phyloP scores from a whole-genome alignment of 2,888 invertebrate species.

The Sarcophaga variegata region DNA sequence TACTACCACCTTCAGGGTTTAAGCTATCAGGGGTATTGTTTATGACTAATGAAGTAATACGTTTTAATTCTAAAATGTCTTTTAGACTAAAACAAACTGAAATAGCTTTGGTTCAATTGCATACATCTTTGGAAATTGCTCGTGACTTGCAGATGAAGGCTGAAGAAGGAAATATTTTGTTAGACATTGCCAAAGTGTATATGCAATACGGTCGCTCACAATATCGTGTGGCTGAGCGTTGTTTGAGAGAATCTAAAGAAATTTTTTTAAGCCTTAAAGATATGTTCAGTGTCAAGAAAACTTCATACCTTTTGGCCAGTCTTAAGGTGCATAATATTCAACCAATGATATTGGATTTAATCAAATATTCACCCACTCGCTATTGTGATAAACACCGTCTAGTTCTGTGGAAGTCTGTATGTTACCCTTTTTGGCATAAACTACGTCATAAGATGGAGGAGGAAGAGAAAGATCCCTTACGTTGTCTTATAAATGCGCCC shows the following conservation, averaged over 20 bases:
- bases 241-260: conserved; percentile 74
- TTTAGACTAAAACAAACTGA: conserved; percentile 69
- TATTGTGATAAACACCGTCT: conserved; percentile 75
- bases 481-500: conserved; percentile 15
- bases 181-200: conserved; percentile 74
- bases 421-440: conserved; percentile 75
- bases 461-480: background rate
- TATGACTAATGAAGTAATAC: background rate
- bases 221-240: conserved; percentile 73
- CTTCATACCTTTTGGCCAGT: conserved; percentile 76
- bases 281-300: conserved; percentile 72
- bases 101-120: conserved; percentile 71
- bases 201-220: conserved; percentile 69
- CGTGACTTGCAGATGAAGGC: conserved; percentile 67
- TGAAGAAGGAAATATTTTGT: conserved; percentile 73
- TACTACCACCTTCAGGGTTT: conserved; percentile 43
- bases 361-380: conserved; percentile 71
- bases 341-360: conserved; percentile 76
- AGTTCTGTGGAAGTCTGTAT: conserved; percentile 76
- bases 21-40: conserved; percentile 25
- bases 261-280: conserved; percentile 75
- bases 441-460: conserved; percentile 8
- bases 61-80: background rate
- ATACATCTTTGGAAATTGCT: conserved; percentile 72
- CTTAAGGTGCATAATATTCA: conserved; percentile 76